Base-by-base conservation (phyloP, 2,888 invertebrate species). In the Clivina fossor region DNA sequence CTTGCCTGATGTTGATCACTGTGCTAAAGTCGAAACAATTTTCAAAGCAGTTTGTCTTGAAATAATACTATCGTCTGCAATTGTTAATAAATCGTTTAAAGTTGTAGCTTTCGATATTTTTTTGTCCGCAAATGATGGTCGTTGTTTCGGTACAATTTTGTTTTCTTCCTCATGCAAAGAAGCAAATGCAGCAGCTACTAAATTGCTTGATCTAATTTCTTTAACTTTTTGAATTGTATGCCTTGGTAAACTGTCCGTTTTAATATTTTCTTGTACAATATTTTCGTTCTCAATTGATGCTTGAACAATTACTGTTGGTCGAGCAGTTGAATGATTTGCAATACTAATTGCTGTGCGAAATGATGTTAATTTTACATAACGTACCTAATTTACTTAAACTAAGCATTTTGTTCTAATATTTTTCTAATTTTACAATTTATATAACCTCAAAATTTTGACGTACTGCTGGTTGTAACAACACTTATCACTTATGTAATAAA, bases 181-280 rank as follows among this genome's bases (percentile, higher is more conserved):
- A 35, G 85, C 85, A 75, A 88, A 88, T 11, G 83, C 88, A 46
- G 85, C 84, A 20, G 86, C 84, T 5, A 88, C 83, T 62, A 86
- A 38, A 0, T 40, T 24, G n/a, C 28, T 38, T 4, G 22, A 40
- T 40, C 47, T 46, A 13, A 38, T 30, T 20, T 55, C 54, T 24
- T 24, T 44, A 16, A 37, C 19, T 22, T 46, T 46, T 8, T 53
- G 53, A 33, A 53, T 18, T 18, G 44, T 16, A 19, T 40, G 41
- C 24, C 44, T 41, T 5, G 49, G 11, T 19, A 49, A 8, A 3
- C 26, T 20, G n/a, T 53, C 53, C 28, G 22, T 24, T 37, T 44
- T 53, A 13, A 43, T 30, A 4, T 44, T 35, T 13, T 35, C 53
- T 7, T 32, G n/a, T 16, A 28, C 15, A 28, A 4, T 37, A 37